phyloP scores from a whole-genome alignment of 2,113 vertebrate species.

The Epinephelus fuscoguttatus region DNA sequence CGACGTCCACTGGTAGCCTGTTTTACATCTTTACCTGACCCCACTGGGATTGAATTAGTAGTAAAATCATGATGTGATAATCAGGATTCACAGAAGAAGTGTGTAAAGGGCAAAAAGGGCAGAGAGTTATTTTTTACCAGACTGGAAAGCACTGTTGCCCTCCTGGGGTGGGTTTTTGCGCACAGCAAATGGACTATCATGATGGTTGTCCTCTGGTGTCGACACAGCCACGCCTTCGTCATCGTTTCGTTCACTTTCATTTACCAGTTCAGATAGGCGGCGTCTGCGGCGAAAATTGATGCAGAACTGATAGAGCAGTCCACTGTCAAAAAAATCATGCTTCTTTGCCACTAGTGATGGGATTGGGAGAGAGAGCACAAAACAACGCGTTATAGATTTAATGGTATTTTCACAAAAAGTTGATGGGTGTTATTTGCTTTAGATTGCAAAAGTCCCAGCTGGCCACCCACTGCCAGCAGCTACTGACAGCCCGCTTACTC shows the following conservation, averaged over 20 bases:
- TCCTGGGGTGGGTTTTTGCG: constrained; percentile 80
- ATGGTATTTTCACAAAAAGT: not conserved
- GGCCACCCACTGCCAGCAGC: constrained; percentile 6
- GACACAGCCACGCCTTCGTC: constrained; percentile 22
- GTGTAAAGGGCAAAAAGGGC: not conserved
- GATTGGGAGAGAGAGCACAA: constrained; percentile 7
- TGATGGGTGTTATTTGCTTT: constrained; percentile 18
- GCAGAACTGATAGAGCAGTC: constrained; percentile 89
- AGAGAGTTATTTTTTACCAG: constrained; percentile 75
- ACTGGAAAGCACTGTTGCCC: constrained; percentile 83
- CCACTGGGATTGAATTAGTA: constrained; percentile 66
- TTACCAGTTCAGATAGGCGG: constrained; percentile 86
- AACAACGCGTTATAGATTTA: not conserved
- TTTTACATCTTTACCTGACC: constrained; percentile 83
- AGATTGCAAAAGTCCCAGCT: constrained; percentile 34
- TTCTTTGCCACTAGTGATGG: constrained; percentile 81
- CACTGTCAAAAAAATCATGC: constrained; percentile 89
- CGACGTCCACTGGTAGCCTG: constrained; percentile 73
- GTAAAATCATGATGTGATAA: not conserved
- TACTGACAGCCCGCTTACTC: constrained; percentile 6
- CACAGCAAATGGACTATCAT: constrained; percentile 86
- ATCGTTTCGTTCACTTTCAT: constrained; percentile 72
- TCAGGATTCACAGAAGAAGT: not conserved
- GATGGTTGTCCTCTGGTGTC: constrained; percentile 73
- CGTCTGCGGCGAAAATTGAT: constrained; percentile 87